Evolutionary conservation across 2,888 invertebrate species (phyloP), one percentile per base, ranked within the genome.

Genomic region (Tenthredo distinguenda): DNA sequence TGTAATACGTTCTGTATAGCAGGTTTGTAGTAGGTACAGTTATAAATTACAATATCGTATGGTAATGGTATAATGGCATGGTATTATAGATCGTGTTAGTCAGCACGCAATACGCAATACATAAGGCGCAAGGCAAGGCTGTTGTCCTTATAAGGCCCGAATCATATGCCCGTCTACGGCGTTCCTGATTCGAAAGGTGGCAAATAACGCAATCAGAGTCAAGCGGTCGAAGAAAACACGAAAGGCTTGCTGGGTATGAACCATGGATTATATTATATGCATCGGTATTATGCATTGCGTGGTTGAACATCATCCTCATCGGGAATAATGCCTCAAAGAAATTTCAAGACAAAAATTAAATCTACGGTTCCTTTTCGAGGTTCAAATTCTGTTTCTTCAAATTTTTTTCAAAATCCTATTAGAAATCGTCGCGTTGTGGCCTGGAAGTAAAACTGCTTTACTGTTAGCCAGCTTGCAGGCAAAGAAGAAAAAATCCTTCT

Each of bases 61-160:
- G 77, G 81, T 81, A 62, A 58, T 50, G 77, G 47, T 77, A 55
- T 74, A 47, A 77, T 55, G 9, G 50, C 34, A 47, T 62, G 65
- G 72, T 65, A 47, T 82, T 81, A 47, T 76, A 82, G 74, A 83
- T 65, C 74, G 74, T 71, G 85, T 58, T 62, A 72, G 62, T 58
- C 40, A 85, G 65, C 68, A 84, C 65, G 40, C 72, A 40, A 40
- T 62, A 83, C 68, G 83, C 89, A 90, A 87, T 88, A 55, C 55
- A n/a, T 55, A 55, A 55, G 55, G 55, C 55, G 55, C 55, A 55
- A 55, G 55, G 87, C 89, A 90, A 89, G 89, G 89, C 88, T 90
- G 89, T 86, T 88, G 88, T 90, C 92, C 92, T 90, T 92, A 92
- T 92, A 92, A 89, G 92, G 92, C 87, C 89, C 87, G 87, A 87